Base-by-base conservation (phyloP, 2,797 vertebrate species). In the Peromyscus attwateri region DNA sequence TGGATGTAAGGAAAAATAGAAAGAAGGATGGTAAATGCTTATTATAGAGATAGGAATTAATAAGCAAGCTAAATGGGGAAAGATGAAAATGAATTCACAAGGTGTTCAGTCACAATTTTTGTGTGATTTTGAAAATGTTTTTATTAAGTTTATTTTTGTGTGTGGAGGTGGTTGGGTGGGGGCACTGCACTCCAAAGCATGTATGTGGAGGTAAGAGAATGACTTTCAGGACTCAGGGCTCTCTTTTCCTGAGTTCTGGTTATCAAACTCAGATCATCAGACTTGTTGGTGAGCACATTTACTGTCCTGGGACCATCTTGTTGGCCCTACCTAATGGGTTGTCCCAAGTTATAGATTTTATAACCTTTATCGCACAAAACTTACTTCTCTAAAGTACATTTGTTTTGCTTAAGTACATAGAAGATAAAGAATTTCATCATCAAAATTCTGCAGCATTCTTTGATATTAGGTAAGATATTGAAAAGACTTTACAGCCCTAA, bases 401-500 rank as follows among this genome's bases (percentile, higher is more conserved):
- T 60, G 0, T 68, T 85, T 55, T 96, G 34, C 17, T 92, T 73
- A 89, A 81, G 9, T 68, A 95, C 25, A 92, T 9, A 31, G 90
- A 87, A 89, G 6, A 52, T 66, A 76, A 25, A 71, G 81, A 6
- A 0, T 23, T 90, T 25, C 80, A 27, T 82, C 13, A 43, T 91
- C 91, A 76, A 91, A 84, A 97, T 96, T 97, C 34, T 77, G 34
- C 6, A 29, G 40, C 11, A 43, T 46, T 89, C 7, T 43, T 75
- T 75, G 1, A 14, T 85, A 92, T 31, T 88, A 93, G 6, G 3
- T 70, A 34, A n/a, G 7, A 55, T 7, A 87, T 80, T 73, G 29
- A 93, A 95, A 96, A 87, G 0, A 19, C 71, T 92, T 96, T 89
- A 89, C 29, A 95, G 55, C 43, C n/a, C 4, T 92, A 62, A 19